Evolutionary conservation across 2,113 vertebrate species (phyloP), one percentile per base, ranked within the genome.

Genomic region (Psittacus erithacus): DNA sequence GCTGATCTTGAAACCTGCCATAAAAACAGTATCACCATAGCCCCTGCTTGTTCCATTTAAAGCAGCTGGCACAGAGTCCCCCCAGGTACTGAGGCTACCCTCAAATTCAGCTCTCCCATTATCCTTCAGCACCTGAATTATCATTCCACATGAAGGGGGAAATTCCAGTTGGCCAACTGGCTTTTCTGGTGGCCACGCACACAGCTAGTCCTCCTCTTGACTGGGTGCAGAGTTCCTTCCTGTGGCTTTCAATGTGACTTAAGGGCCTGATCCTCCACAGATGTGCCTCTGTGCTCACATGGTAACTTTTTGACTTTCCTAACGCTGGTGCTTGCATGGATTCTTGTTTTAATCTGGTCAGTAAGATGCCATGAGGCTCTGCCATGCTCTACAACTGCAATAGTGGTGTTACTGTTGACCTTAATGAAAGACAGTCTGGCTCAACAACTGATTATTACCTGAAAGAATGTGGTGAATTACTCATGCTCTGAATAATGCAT

Each of bases 401-500:
- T 0, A 33, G 47, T 70, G 38, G 75, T 75, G 57, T 77, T 95
- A 53, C 84, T 52, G 10, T 74, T 94, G 92, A 74, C 93, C 75
- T 94, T 85, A 60, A 25, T 27, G 88, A 88, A 65, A 80, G 52
- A 91, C 33, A 82, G 71, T 53, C 90, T 0, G 0, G 82, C 71
- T 94, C 68, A 86, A 88, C 65, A 55, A 49, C 82, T 93, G 88
- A 84, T 46, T 86, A 24, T 67, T 80, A 94, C 29, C 82, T 2
- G 3, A 70, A 96, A 86, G 68, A 96, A 94, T 93, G 93, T 63
- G 71, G 55, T 47, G 78, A 63, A 49, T 88, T 93, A 90, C 82
- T 96, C 88, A 95, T 92, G 35, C 31, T 43, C 76, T 93, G 93
- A 95, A 92, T 95, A 92, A 93, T 78, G 53, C 60, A 57, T 73